Percentiles rank a stretch among this genome's conserved stretches.
Evolutionary conservation across 37 sponge, comb jelly and placozoan genomes (phyloP).

Genomic region (Ianthella basta): DNA sequence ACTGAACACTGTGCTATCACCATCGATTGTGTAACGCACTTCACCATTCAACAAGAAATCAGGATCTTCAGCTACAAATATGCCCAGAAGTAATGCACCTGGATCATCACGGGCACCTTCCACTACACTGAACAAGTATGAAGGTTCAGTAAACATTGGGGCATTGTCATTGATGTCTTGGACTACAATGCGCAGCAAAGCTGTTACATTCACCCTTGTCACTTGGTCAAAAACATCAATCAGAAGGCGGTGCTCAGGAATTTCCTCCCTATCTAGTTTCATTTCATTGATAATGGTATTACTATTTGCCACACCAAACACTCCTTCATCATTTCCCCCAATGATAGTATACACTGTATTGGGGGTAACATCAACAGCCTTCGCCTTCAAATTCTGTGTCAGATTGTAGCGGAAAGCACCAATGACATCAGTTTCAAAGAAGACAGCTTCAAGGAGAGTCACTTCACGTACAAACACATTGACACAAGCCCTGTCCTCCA

Average conservation of each 20-base stretch:
- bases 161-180: slow-evolving; percentile 67
- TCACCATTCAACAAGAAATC: slow-evolving; percentile 23
- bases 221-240: slow-evolving; percentile 35
- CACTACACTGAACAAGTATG: slow-evolving; percentile 22
- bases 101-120: slow-evolving; percentile 29
- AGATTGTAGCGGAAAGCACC: slow-evolving; percentile 17
- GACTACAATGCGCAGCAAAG: slow-evolving; percentile 32
- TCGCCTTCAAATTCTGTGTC: neutral
- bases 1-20: neutral
- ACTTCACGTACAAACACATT: slow-evolving; percentile 42
- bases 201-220: slow-evolving; percentile 33
- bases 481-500: slow-evolving; percentile 25
- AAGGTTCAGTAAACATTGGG: slow-evolving; percentile 41
- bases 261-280: slow-evolving; percentile 46
- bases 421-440: neutral
- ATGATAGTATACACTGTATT: slow-evolving; percentile 33
- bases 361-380: slow-evolving; percentile 29
- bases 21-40: neutral
- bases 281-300: slow-evolving; percentile 25
- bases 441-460: slow-evolving; percentile 10
- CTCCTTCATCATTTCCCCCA: slow-evolving; percentile 26
- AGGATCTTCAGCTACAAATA: slow-evolving; percentile 10
- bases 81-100: neutral
- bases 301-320: slow-evolving; percentile 27
- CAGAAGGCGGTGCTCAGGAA: slow-evolving; percentile 30